A percentile compares a stretch with the other conserved stretches of the same genome.
Evolutionary conservation across 2,113 vertebrate genomes (phyloP).

Genomic region (Cyprichromis sp.): DNA sequence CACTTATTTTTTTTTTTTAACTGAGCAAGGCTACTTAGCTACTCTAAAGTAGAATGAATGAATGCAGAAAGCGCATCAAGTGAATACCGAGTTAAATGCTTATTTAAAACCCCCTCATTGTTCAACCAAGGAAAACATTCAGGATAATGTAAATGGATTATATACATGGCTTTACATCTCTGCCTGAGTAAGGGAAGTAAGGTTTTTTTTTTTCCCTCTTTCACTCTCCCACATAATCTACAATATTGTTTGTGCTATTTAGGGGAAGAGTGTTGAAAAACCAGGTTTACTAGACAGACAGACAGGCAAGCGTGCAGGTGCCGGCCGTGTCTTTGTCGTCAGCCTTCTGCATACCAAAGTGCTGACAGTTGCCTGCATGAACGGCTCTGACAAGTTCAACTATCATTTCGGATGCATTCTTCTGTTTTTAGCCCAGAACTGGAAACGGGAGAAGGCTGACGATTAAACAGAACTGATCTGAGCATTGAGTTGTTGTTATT

Average conservation of each 20-base stretch:
- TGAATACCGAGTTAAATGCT: background rate
- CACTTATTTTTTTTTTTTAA: background rate
- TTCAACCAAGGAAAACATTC: background rate
- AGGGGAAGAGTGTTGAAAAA: conserved; percentile 12
- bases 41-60: background rate
- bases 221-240: background rate
- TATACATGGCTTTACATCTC: background rate
- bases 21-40: background rate
- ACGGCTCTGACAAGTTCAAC: conserved; percentile 66
- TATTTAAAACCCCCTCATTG: background rate
- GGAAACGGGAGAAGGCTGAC: conserved; percentile 37
- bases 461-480: conserved; percentile 28
- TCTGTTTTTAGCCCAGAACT: conserved; percentile 29
- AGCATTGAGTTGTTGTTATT: background rate
- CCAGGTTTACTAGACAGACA: conserved; percentile 9
- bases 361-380: conserved; percentile 52
- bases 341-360: conserved; percentile 52
- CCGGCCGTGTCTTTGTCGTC: conserved; percentile 38
- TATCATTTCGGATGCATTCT: conserved; percentile 61
- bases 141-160: background rate
- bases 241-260: background rate
- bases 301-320: conserved; percentile 27
- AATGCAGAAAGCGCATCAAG: background rate
- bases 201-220: background rate
- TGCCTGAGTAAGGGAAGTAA: background rate